phyloP scores from a whole-genome alignment of 1,140 invertebrate genomes.

The Tetramorium simillimum region DNA sequence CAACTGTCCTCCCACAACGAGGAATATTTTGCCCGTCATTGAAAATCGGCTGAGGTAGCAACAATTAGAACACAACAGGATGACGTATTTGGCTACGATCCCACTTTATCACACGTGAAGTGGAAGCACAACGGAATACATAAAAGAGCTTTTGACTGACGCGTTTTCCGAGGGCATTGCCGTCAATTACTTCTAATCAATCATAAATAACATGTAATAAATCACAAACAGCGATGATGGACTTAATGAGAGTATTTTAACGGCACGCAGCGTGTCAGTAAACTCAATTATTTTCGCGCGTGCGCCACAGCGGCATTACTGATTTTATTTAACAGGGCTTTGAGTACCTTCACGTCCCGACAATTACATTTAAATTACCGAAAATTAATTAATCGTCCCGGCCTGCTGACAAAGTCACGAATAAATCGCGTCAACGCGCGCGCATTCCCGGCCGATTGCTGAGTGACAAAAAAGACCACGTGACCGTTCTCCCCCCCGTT shows the following conservation, averaged over 20 bases:
- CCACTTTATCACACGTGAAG: slow-evolving; percentile 38
- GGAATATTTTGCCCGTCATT: background rate
- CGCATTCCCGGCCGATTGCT: background rate
- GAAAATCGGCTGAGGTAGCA: background rate
- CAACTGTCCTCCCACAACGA: background rate
- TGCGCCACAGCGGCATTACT: slow-evolving; percentile 1
- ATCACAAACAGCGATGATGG: slow-evolving; percentile 41
- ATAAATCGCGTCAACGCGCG: slow-evolving; percentile 8
- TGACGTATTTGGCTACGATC: slow-evolving; percentile 13
- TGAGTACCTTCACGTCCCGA: slow-evolving; percentile 30
- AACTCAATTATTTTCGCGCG: slow-evolving; percentile 29
- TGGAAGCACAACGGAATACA: slow-evolving; percentile 34
- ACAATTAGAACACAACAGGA: background rate
- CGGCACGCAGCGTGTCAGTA: background rate
- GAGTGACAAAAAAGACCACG: slow-evolving; percentile 6
- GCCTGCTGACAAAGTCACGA: slow-evolving; percentile 41
- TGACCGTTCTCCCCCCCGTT: slow-evolving; percentile 17
- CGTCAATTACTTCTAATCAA: slow-evolving; percentile 50
- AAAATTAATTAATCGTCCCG: slow-evolving; percentile 49
- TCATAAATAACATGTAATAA: slow-evolving; percentile 56
- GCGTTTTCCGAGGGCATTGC: slow-evolving; percentile 22
- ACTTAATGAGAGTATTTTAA: slow-evolving; percentile 49
- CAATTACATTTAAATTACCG: slow-evolving; percentile 43
- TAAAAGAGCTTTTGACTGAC: slow-evolving; percentile 35
- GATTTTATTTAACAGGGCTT: slow-evolving; percentile 37